These are phyloP conservation scores for Petrophora chlorosata DNA, from an alignment of 2,888 invertebrate species.

Conservation along the genomic window DNA sequence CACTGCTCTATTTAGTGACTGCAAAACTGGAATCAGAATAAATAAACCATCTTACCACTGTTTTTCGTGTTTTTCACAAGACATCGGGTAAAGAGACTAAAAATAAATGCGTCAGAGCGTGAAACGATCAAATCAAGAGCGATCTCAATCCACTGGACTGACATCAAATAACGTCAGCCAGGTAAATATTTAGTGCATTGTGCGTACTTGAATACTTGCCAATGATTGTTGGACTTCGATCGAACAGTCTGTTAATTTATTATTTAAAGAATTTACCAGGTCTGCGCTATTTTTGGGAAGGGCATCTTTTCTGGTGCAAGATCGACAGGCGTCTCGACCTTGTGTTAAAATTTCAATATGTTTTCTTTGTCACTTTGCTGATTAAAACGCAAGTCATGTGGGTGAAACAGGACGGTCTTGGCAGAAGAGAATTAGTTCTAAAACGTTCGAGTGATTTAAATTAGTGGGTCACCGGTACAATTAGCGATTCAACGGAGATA, in stretches of 20 bases:
- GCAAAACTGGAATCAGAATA: conserved; percentile 3
- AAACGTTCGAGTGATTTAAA: conserved; percentile 66
- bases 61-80: conserved; percentile 16
- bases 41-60: conserved; percentile 10
- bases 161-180: conserved; percentile 63
- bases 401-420: conserved; percentile 52
- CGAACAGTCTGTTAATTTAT: conserved; percentile 68
- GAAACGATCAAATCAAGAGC: conserved; percentile 27
- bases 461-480: conserved; percentile 77
- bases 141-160: conserved; percentile 36
- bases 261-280: conserved; percentile 58
- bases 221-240: conserved; percentile 76
- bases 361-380: conserved; percentile 29
- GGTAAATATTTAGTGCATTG: conserved; percentile 77
- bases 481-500: conserved; percentile 72
- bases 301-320: conserved; percentile 42
- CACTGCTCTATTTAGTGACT: conserved; percentile 3
- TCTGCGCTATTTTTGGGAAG: conserved; percentile 54
- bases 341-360: conserved; percentile 28
- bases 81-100: conserved; percentile 16
- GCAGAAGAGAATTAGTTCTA: conserved; percentile 56
- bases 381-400: conserved; percentile 57
- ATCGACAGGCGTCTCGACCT: conserved; percentile 32
- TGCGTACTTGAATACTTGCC: conserved; percentile 75
- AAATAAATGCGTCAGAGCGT: conserved; percentile 26